These are phyloP conservation scores for Adelosebastes latens DNA, from an alignment of 2,797 vertebrate genomes.

Conservation along the genomic window DNA sequence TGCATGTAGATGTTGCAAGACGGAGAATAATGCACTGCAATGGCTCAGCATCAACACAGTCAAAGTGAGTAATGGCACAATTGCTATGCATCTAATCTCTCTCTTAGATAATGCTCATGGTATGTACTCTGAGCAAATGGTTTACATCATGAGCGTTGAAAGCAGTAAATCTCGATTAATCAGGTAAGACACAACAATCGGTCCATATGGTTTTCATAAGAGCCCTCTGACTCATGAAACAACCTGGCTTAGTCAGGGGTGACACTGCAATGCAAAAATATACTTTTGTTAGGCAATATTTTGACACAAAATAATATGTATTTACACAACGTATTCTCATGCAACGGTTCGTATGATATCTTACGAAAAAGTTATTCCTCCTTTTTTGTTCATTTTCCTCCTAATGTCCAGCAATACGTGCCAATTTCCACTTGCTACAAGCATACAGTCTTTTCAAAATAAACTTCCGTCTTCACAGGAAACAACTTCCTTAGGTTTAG, in stretches of 20 bases:
- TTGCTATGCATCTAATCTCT: conserved; percentile 49
- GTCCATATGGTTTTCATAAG: conserved; percentile 48
- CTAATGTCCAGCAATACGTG: background rate
- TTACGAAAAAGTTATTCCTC: background rate
- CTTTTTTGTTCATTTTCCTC: background rate
- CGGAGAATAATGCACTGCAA: conserved; percentile 46
- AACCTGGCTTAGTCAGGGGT: background rate
- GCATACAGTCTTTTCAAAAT: background rate
- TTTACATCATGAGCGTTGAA: conserved; percentile 32
- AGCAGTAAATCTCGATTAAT: conserved; percentile 48
- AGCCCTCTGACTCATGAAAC: background rate
- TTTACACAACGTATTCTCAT: too few relatives aligned
- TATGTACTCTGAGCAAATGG: conserved; percentile 44
- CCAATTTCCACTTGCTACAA: background rate
- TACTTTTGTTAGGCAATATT: background rate
- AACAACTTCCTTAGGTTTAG: background rate
- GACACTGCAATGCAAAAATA: background rate
- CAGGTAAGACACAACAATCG: conserved; percentile 33
- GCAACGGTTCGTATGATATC: too few relatives aligned
- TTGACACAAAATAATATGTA: background rate
- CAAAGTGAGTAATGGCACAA: conserved; percentile 60
- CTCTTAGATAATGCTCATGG: conserved; percentile 47
- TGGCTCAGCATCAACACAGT: conserved; percentile 14
- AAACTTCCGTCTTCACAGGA: background rate
- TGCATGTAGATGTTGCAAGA: background rate